Evolutionary conservation across 2,113 vertebrate genomes (phyloP).

Genomic region (Xenopus laevis): DNA sequence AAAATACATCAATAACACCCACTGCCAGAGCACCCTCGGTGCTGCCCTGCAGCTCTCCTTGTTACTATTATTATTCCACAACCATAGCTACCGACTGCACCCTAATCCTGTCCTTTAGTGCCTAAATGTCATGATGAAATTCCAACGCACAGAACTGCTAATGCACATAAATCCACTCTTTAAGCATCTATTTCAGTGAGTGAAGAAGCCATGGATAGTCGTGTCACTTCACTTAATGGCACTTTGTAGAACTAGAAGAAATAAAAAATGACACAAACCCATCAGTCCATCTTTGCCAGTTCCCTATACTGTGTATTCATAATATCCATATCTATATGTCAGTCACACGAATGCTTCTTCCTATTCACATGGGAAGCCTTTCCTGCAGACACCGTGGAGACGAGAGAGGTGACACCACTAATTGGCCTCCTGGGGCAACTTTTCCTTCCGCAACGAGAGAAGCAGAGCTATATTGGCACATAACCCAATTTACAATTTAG

Average conservation of each 20-base stretch:
- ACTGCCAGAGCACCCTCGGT: conserved; percentile 8
- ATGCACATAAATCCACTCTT: background rate
- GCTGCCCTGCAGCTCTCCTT: conserved; percentile 23
- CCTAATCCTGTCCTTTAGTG: conserved; percentile 25
- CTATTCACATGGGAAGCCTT: conserved; percentile 1
- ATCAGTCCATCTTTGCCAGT: background rate
- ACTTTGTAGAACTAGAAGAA: background rate
- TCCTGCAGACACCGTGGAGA: conserved; percentile 3
- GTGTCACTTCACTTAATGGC: background rate
- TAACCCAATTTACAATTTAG: conserved; percentile 17
- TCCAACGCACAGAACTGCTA: conserved; percentile 11
- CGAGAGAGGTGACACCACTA: conserved; percentile 24
- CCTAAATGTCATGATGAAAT: background rate
- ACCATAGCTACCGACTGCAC: conserved; percentile 7
- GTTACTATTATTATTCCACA: conserved; percentile 21
- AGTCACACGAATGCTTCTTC: background rate
- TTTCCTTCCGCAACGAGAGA: background rate
- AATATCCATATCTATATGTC: conserved; percentile 15
- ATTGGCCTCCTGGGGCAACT: conserved; percentile 25
- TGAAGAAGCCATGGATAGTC: background rate
- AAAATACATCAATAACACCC: conserved; percentile 24
- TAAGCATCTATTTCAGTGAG: background rate
- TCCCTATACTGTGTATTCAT: background rate
- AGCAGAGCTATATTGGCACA: background rate
- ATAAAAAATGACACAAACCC: background rate